Evolutionary conservation across 2,113 vertebrate species (phyloP), one percentile per base, ranked within the genome.

Genomic region (Caranx ignobilis): DNA sequence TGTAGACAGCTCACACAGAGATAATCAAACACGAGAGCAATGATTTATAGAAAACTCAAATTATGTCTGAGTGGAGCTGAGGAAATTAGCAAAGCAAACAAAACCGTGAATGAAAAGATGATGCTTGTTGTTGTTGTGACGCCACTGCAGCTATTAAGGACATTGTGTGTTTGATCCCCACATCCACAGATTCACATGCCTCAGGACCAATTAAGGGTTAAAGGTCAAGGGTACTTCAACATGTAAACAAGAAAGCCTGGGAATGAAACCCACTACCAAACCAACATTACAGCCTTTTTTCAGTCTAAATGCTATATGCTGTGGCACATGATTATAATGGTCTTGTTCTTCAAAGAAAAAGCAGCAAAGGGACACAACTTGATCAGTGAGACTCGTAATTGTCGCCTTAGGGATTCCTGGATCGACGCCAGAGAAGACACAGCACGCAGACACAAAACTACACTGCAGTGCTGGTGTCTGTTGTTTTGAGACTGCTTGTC

Each of bases 351-450:
- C 12, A 52, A 63, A 63, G 16, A 3, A 54, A 78, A 82, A 10
- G 52, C 65, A 70, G 43, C 59, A 50, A 47, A 62, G 52, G 79
- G 75, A 71, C 52, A 60, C n/a, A 65, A 62, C 21, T 71, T 71
- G 70, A 85, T 88, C 67, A 77, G 71, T 43, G 50, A 72, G 68
- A 62, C 56, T 73, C 11, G 4, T 57, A 72, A 72, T 80, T 77
- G 63, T 13, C 45, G 62, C 75, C 66, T 54, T 35, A 67, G 71
- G 71, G 71, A 71, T 52, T 48, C 18, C 55, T 87, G 72, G 76
- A 64, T 55, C 13, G 11, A 71, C 0, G 48, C 56, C 80, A 83
- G 75, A 50, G 32, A 57, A 72, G 32, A 60, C 21, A 50, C 35
- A 60, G 47, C 61, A 43, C 52, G 59, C 52, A 62, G n/a, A 64